These are phyloP conservation scores for Numenius phaeopus DNA, from an alignment of 2,797 vertebrate species.

Conservation along the genomic window DNA sequence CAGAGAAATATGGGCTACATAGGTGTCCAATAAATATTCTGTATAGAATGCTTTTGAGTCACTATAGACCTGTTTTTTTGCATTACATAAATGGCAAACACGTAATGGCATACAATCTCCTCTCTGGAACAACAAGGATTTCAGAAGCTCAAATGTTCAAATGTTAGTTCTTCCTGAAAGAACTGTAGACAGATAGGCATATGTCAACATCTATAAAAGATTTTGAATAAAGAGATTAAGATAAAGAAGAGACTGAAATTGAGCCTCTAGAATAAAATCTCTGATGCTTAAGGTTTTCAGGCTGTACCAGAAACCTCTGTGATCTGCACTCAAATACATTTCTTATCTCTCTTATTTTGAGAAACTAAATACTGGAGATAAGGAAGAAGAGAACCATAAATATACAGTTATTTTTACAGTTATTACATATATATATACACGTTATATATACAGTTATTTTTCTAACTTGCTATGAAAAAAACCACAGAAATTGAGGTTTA, in stretches of 20 bases:
- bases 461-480: neutral
- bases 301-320: neutral
- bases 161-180: neutral
- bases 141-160: neutral
- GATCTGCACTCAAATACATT: slow-evolving; percentile 11
- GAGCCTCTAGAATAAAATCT: slow-evolving; percentile 24
- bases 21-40: neutral
- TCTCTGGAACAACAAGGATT: neutral
- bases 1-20: neutral
- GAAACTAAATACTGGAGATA: slow-evolving; percentile 37
- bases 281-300: slow-evolving; percentile 13
- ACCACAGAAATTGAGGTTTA: neutral
- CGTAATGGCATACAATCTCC: neutral
- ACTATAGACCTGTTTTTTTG: neutral
- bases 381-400: neutral
- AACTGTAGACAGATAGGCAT: neutral
- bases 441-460: neutral
- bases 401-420: neutral
- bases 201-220: neutral
- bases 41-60: neutral
- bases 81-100: neutral
- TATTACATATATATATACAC: too few species aligned
- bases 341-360: slow-evolving; percentile 2
- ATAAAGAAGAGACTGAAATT: neutral
- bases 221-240: slow-evolving; percentile 27